These are phyloP conservation scores for Ovis aries DNA, from an alignment of 2,113 vertebrate genomes.

Conservation along the genomic window DNA sequence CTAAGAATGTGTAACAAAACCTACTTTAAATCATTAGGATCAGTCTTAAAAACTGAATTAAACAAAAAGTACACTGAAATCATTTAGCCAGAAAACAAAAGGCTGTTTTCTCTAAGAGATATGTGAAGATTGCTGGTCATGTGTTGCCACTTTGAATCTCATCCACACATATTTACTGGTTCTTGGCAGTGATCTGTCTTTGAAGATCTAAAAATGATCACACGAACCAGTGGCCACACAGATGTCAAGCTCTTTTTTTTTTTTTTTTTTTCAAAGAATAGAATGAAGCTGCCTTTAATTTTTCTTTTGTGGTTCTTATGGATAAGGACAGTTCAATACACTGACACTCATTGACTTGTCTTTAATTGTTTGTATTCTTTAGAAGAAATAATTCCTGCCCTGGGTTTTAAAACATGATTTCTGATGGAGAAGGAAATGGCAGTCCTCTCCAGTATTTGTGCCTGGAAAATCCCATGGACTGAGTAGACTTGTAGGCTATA, in stretches of 20 bases:
- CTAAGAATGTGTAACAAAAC: not conserved
- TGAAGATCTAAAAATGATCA: not conserved
- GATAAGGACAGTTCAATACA: not conserved
- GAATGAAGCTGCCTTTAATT: not conserved
- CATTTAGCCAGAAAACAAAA: not conserved
- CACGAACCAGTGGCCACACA: not conserved
- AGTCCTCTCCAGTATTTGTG: not conserved
- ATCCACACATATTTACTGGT: rapidly evolving
- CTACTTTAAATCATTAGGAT: not conserved
- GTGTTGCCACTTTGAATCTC: not conserved
- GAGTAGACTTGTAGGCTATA: not conserved
- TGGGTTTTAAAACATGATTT: not conserved
- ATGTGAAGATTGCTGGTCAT: rapidly evolving
- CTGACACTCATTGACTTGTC: not conserved
- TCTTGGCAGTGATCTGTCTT: not conserved
- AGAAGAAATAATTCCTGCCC: not conserved
- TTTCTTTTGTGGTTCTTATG: not conserved
- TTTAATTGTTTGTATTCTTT: not conserved
- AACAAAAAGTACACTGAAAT: not conserved
- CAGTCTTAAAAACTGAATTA: not conserved
- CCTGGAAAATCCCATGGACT: not conserved
- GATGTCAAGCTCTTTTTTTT: not conserved
- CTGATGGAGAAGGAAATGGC: not conserved
- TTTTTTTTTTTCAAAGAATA: not conserved
- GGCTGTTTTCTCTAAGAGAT: rapidly evolving